Base-by-base conservation (phyloP, 2,113 vertebrate genomes). In the Helogale parvula region DNA sequence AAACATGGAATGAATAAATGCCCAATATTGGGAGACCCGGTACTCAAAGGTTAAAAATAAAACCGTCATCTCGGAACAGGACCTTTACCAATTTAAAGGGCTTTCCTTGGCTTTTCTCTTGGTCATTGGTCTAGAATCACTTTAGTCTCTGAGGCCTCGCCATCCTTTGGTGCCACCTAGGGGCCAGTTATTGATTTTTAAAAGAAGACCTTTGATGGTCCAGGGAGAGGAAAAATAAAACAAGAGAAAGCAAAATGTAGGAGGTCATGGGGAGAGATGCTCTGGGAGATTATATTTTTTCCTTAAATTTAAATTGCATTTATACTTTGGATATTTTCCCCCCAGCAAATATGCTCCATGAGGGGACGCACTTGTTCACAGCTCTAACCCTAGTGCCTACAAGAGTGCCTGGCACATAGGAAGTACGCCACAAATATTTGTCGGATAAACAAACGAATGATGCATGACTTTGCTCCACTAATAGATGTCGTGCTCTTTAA, bases 101-200 rank as follows among this genome's bases (percentile, higher is more conserved):
- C 45, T 57, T 85, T 66, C 15, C 27, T 82, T 76, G 63, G 35
- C 45, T 60, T n/a, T 83, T 17, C 35, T 38, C 77, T 41, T 25
- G 57, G 54, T 77, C 57, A 12, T 31, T 77, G 41, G 54, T n/a
- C 41, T 77, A n/a, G 68, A 41, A 88, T 16, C 63, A 27, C 65
- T n/a, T 31, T 69, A 29, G 16, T 82, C 63, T 76, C 54, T 45
- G 41, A 33, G 33, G 31, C 68, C 68, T 95, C 63, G 35, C 57
- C 88, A 72, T 83, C 82, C 93, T 96, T 79, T 98, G 96, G 94
- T 97, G 93, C 96, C 97, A 96, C 74, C 97, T 96, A 93, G 85
- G 50, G 83, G 93, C 77, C 81, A 92, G 31, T 80, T 86, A 84
- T 77, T 92, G 45, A 71, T 76, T 66, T 88, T 60, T 66, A 66